These are phyloP conservation scores for Hybos culiciformis DNA, from an alignment of 2,888 invertebrate species.

Conservation along the genomic window DNA sequence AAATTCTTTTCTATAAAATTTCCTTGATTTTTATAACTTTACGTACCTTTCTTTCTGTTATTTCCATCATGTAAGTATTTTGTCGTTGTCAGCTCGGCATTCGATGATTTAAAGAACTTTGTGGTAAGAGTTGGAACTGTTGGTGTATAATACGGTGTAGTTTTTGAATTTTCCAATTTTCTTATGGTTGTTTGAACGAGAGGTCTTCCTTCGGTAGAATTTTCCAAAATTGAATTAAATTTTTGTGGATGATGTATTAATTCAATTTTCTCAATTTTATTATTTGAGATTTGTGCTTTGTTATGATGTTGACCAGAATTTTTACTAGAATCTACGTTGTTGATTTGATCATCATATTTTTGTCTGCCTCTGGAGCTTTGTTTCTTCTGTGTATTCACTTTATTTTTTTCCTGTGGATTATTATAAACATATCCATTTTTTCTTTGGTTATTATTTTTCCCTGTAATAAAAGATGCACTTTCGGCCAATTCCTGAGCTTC, in stretches of 20 bases:
- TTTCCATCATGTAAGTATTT: background rate
- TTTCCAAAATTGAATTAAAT: background rate
- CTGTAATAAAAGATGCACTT: slow-evolving; percentile 43
- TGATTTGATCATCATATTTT: background rate
- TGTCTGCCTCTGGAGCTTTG: background rate
- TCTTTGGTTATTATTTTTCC: slow-evolving; percentile 29
- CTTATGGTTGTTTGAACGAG: slow-evolving; percentile 28
- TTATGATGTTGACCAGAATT: background rate
- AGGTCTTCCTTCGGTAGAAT: slow-evolving; percentile 10
- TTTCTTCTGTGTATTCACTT: background rate
- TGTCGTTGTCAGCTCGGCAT: background rate
- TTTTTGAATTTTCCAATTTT: slow-evolving; percentile 27
- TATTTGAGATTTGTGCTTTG: background rate
- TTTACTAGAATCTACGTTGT: slow-evolving; percentile 8
- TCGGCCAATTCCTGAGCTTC: slow-evolving; percentile 61
- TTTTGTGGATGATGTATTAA: too few relatives aligned
- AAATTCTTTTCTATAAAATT: too few relatives aligned
- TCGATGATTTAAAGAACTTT: background rate
- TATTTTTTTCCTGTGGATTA: slow-evolving; percentile 5
- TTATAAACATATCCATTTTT: slow-evolving; percentile 23
- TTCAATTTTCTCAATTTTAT: too few relatives aligned
- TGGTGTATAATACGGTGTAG: slow-evolving; percentile 35
- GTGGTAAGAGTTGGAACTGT: slow-evolving; percentile 27
- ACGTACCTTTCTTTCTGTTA: too few relatives aligned
- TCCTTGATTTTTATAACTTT: too few relatives aligned